Evolutionary conservation across 2,113 vertebrate genomes (phyloP).

Genomic region (Pangasianodon hypophthalmus): DNA sequence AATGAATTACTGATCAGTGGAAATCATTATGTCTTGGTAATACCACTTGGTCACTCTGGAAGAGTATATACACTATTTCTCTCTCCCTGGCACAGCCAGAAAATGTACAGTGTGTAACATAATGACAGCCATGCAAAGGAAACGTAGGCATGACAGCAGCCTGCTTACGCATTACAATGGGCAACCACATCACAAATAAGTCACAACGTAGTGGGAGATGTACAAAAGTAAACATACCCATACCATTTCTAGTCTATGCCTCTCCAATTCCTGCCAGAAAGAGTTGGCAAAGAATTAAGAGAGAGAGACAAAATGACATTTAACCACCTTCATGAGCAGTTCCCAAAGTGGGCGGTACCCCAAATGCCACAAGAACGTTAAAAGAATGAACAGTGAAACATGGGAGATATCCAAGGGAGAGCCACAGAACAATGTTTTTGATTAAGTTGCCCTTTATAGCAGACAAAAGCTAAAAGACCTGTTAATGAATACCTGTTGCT

Average conservation of each 20-base stretch:
- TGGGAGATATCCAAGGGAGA: constrained; percentile 15
- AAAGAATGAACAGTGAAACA: not conserved
- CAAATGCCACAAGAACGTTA: constrained; percentile 17
- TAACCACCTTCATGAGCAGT: constrained; percentile 76
- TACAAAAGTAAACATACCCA: constrained; percentile 98
- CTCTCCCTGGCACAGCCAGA: constrained; percentile 73
- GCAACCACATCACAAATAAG: constrained; percentile 91
- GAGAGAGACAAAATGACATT: constrained; percentile 86
- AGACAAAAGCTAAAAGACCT: not conserved
- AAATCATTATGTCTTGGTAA: not conserved
- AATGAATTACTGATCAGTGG: not conserved
- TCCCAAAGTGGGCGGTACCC: constrained; percentile 61
- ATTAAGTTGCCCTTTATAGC: constrained; percentile 16
- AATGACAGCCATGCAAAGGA: constrained; percentile 93
- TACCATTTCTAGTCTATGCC: constrained; percentile 99
- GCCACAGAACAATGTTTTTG: constrained; percentile 8
- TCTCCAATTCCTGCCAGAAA: constrained; percentile 99
- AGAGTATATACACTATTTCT: constrained; percentile 16
- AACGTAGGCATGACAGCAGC: constrained; percentile 87
- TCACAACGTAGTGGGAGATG: constrained; percentile 93
- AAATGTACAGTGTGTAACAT: constrained; percentile 86
- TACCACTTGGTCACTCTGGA: not conserved
- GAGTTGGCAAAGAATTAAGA: constrained; percentile 94
- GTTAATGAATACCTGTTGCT: constrained; percentile 86
- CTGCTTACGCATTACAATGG: constrained; percentile 85